A percentile compares a stretch with the other conserved stretches of the same genome.
These are phyloP conservation scores for Apistogramma diplotaenia DNA, from an alignment of 2,113 vertebrate genomes.

Conservation along the genomic window DNA sequence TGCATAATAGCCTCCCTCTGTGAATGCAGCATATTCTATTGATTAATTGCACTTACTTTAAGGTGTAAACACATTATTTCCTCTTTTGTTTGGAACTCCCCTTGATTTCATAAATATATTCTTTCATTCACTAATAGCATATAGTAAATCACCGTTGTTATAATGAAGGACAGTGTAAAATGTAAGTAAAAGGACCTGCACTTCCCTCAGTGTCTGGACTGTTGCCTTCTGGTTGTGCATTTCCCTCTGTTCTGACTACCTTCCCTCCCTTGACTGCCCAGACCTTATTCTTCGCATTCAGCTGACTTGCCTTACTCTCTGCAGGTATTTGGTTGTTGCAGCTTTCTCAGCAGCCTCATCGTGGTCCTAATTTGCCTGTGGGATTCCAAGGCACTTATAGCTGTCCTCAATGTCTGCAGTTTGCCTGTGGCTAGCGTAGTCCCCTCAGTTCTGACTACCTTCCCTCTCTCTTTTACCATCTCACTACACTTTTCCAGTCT, in stretches of 20 bases:
- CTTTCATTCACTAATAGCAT: neutral
- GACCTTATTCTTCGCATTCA: no score
- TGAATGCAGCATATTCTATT: neutral
- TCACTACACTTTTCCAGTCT: neutral
- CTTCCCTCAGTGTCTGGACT: no score
- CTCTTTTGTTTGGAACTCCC: neutral
- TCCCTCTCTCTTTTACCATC: neutral
- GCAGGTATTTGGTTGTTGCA: no score
- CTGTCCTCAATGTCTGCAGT: neutral
- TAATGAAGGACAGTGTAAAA: no score
- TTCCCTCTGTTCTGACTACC: no score
- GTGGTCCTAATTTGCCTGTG: no score
- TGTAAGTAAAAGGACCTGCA: no score
- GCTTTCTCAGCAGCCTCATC: no score
- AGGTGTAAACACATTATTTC: neutral
- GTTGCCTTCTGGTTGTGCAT: no score
- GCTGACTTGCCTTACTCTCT: no score
- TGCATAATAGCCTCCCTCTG: neutral
- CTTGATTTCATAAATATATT: neutral
- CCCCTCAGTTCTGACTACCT: neutral
- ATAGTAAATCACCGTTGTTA: neutral
- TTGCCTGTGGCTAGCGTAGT: neutral
- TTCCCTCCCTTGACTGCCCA: no score
- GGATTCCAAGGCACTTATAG: rapidly evolving
- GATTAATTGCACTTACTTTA: neutral